Base-by-base conservation (phyloP, 2,888 invertebrate species). In the Merodon equestris region DNA sequence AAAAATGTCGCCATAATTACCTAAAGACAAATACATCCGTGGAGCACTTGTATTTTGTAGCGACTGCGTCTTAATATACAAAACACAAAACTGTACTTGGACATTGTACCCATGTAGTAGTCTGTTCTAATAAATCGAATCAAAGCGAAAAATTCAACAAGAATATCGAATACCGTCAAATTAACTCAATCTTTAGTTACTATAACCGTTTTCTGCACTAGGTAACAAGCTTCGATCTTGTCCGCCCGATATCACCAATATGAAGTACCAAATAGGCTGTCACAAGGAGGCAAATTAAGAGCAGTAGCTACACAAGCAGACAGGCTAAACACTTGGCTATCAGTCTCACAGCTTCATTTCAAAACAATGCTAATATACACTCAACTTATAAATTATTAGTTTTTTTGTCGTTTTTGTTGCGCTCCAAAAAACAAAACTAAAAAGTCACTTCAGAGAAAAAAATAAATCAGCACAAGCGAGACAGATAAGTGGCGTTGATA, bases 11-110 rank as follows among this genome's bases (percentile, higher is more conserved):
- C n/a, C 5, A 34, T 3, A 68, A 18, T 64, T 68, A 79, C 79
- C 72, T 68, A 51, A 60, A 71, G 60, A 57, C 27, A 27, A 7
- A 27, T 27, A 27, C 54, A 66, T 71, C 75, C 75, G 75, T 75
- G 13, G 9, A 51, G 47, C 42, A 38, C 40, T 47, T 18, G 50
- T 44, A 61, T 54, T 83, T 85, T 85, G 60, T 83, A 85, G 54
- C 84, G 83, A 64, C 83, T 84, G 57, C 84, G 82, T 56, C 84
- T 82, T 44, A 84, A 68, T 53, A 84, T 82, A 81, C 81, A 82
- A 64, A 82, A 82, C 53, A 81, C 81, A 73, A 72, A 68, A 66
- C 73, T 73, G 75, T 74, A 77, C 72, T 83, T 76, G 47, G 82
- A 72, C 84, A 84, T 84, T 74, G 71, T 83, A 38, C 61, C 54